Base-by-base conservation (phyloP, 2,113 vertebrate genomes). In the Dermatemys mawii region DNA sequence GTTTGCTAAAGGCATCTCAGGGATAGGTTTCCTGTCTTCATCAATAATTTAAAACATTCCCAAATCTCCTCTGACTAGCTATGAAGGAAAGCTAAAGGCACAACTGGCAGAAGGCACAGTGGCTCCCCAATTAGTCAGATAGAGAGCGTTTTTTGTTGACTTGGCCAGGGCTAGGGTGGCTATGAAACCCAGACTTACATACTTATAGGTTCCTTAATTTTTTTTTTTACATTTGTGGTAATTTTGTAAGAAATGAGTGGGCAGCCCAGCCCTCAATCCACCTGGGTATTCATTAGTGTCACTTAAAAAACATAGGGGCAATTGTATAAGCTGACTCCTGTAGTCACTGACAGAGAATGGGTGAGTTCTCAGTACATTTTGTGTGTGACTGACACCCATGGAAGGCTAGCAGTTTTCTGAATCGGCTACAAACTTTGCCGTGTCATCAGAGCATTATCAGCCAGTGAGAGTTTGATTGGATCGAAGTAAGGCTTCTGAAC, bases 21-120 rank as follows among this genome's bases (percentile, higher is more conserved):
- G 97, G 93, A 96, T 94, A 95, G 95, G 93, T 94, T 95, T 95
- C 93, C 93, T 94, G 96, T 96, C 86, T 94, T 95, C 95, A 97
- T 97, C 96, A 98, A 97, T 97, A 97, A 98, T 98, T 97, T 96
- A 98, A 96, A 96, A 85, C 81, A 44, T 96, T 87, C 89, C 94
- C 89, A 90, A 90, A 94, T 83, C 89, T 97, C 91, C 84, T 92
- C 94, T 87, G 93, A 26, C 32, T 75, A 90, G 93, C 94, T 94
- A 60, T 1, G 94, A 95, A 88, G 94, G 89, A 96, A 96, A 97
- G 96, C 97, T 97, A 95, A 96, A 97, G 96, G 96, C 96, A 93
- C 0, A 17, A 92, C 86, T 95, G 95, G 95, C 96, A 96, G 96
- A 86, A 96, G 96, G 96, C 97, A 94, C 90, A 97, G 94, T 82